These are phyloP conservation scores for Rhea pennata DNA, from an alignment of 2,113 vertebrate species.

Conservation along the genomic window DNA sequence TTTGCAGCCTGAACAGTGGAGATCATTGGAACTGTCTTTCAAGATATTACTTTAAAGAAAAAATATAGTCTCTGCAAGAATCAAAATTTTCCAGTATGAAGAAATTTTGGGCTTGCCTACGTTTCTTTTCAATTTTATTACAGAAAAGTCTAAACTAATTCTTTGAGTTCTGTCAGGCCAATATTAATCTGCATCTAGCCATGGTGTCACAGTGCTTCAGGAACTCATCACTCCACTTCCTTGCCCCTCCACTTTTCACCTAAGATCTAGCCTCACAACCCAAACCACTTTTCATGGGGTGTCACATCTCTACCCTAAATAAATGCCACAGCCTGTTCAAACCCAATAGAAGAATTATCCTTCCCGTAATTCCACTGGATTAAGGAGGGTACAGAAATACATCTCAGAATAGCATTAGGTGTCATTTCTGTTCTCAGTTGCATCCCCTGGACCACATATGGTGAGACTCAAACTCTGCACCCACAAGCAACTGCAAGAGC, in stretches of 20 bases:
- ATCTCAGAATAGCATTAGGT: neutral
- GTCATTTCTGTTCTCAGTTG: neutral
- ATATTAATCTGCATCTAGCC: neutral
- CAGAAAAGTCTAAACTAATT: neutral
- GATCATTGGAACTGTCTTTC: neutral
- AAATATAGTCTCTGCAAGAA: neutral
- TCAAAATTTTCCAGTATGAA: neutral
- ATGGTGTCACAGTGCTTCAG: neutral
- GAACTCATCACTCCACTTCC: neutral
- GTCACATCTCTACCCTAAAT: neutral
- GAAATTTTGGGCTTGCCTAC: neutral
- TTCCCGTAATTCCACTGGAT: neutral
- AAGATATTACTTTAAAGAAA: neutral
- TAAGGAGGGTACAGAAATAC: neutral
- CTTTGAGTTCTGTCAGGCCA: neutral
- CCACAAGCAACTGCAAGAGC: neutral
- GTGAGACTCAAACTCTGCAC: neutral
- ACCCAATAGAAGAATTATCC: neutral
- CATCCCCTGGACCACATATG: neutral
- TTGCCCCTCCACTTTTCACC: neutral
- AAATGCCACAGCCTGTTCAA: neutral
- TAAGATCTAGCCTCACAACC: neutral
- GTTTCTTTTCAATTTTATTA: neutral
- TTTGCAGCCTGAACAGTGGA: neutral
- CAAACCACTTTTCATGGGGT: neutral